phyloP scores from a whole-genome alignment of 2,113 vertebrate species.

The Odobenus rosmarus region DNA sequence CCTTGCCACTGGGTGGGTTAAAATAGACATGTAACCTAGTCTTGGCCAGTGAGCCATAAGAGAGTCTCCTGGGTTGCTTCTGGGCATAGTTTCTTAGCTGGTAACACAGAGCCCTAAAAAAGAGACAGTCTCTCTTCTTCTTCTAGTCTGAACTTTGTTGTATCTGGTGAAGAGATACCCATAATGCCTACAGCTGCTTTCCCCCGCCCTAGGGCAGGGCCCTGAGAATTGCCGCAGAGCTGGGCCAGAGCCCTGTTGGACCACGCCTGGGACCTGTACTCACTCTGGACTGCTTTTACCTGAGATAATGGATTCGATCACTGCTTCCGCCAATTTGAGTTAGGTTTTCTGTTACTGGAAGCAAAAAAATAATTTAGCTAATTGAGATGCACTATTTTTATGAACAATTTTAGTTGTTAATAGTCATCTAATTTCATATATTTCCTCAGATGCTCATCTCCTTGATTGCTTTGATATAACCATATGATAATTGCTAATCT shows the following conservation, averaged over 20 bases:
- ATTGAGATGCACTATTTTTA: background rate
- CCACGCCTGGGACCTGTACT: background rate
- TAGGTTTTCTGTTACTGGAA: conserved; percentile 5
- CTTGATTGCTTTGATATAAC: background rate
- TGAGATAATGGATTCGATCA: background rate
- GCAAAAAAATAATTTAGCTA: conserved; percentile 30
- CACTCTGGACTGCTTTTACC: background rate
- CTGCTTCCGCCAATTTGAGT: background rate
- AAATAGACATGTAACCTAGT: conserved; percentile 8
- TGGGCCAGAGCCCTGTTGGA: background rate
- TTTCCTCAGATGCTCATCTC: background rate
- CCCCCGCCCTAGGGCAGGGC: background rate
- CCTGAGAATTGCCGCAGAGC: background rate
- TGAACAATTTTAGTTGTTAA: background rate
- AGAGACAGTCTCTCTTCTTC: background rate
- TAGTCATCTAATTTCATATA: background rate
- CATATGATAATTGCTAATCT: background rate
- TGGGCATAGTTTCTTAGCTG: background rate
- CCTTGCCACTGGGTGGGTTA: background rate
- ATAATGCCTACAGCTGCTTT: background rate
- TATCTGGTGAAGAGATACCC: background rate
- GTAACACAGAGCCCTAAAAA: background rate
- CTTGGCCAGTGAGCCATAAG: background rate
- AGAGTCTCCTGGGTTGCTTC: background rate
- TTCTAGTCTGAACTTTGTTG: background rate